Base-by-base conservation (phyloP, 1,140 invertebrate genomes). In the Lordiphosa stackelbergi region DNA sequence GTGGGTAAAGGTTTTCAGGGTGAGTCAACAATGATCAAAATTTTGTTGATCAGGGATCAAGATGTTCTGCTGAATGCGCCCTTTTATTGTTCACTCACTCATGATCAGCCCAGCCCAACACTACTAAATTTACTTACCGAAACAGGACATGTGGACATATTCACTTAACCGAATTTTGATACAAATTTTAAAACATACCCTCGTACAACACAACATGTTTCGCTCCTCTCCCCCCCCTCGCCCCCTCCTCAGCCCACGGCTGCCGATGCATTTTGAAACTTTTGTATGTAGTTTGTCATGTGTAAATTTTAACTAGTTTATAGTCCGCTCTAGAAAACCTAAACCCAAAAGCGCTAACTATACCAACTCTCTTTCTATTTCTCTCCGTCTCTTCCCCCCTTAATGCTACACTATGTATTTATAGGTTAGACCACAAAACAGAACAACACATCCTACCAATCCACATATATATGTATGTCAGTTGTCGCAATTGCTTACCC, bases 281-380 rank as follows among this genome's bases (percentile, higher is more conserved):
- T 84, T 73, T 51, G 61, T 73, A 78, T 59, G 65, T 83, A 77
- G 69, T 60, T 63, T 63, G 49, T 57, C 56, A 60, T 69, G 63
- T 62, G 51, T 43, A 56, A 65, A 53, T 53, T 60, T 49, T 43
- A 69, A 40, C 22, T 69, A 73, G 59, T 61, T 77, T 69, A 40
- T 72, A 81, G 65, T 72, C 68, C 56, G 5, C 8, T 6, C 28
- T 31, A 31, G 72, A 79, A 51, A 56, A 56, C 38, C 43, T 77
- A 71, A 56, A 57, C 68, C 70, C 58, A 63, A 63, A 41, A 79
- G 62, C 35, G 69, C 69, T 84, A 85, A 83, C 81, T 58, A 63
- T 75, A 83, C 53, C 74, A 73, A 83, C 68, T 81, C 63, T 71
- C 60, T 77, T 85, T 78, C 73, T 78, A 71, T 70, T 85, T 77